Base-by-base conservation (phyloP, 2,888 invertebrate species). In the Stenoptilia bipunctidactyla region DNA sequence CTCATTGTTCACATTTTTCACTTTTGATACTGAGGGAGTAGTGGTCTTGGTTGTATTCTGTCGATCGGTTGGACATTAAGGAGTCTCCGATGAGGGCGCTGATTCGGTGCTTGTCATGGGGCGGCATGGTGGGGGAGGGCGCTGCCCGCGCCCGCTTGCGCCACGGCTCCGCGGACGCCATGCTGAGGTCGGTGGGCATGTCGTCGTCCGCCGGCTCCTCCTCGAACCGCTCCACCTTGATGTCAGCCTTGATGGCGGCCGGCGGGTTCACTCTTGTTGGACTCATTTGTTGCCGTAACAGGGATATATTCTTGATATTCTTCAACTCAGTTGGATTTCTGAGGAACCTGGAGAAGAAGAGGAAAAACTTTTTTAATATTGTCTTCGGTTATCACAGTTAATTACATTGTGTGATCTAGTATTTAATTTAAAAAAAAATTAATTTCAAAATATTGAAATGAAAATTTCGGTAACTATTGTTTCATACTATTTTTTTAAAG, bases 241-340 rank as follows among this genome's bases (percentile, higher is more conserved):
- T 76, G 58, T 85, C 85, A 15, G 82, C 70, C 52, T 85, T 85
- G 1, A 82, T 69, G 1, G 67, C 54, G 2, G 74, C 56, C 47
- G 74, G 79, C 30, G 70, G 65, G 9, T 69, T 60, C 14, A 79
- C 79, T 42, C 86, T 72, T n/a, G 88, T 87, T 48, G 87, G 88
- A 53, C 88, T 87, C 89, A 90, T 90, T 69, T 91, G 92, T 67
- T 95, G 94, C 37, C 95, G 86, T 51, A 96, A 76, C 45, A 95
- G 79, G 6, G 95, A 95, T 56, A 96, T 95, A 66, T 96, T 96
- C 70, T 96, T 96, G 49, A 97, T 96, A 71, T 93, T 96, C 64
- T 96, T 96, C 57, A 97, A 85, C 77, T 96, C 96, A 30, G 93
- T 92, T 39, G 97, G 96, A 71, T 96, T 96, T 50, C 96, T 89